phyloP scores from a whole-genome alignment of 2,888 invertebrate genomes.

The Choreutis nemorana region DNA sequence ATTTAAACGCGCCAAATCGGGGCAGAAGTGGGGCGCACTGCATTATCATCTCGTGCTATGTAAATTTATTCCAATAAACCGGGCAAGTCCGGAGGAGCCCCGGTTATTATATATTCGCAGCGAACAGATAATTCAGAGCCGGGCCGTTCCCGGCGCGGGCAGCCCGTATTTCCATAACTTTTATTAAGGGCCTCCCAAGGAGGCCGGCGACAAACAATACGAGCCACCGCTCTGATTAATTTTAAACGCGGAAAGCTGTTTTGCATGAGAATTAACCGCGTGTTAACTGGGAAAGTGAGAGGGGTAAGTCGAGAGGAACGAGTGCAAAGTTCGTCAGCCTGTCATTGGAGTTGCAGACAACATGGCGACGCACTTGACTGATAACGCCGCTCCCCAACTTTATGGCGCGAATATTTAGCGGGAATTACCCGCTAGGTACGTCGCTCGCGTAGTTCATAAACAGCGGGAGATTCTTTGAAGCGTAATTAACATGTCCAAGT shows the following conservation, averaged over 20 bases:
- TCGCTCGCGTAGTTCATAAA: no score
- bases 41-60: slow-evolving; percentile 56
- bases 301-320: slow-evolving; percentile 17
- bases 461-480: no score
- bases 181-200: slow-evolving; percentile 57
- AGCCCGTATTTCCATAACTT: slow-evolving; percentile 59
- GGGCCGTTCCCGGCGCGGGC: no score
- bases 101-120: slow-evolving; percentile 64
- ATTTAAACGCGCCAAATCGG: slow-evolving; percentile 58
- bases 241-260: slow-evolving; percentile 53
- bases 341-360: background rate
- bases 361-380: no score
- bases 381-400: no score
- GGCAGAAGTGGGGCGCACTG: slow-evolving; percentile 29
- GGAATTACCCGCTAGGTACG: no score
- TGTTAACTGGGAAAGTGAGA: slow-evolving; percentile 24
- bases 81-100: slow-evolving; percentile 35
- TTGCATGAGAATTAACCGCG: slow-evolving; percentile 48
- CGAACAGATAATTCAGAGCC: slow-evolving; percentile 63
- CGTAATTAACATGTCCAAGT: no score
- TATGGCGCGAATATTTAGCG: no score
- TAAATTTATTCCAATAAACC: slow-evolving; percentile 66
- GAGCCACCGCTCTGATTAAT: slow-evolving; percentile 50
- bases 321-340: slow-evolving; percentile 1
- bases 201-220: slow-evolving; percentile 51